Evolutionary conservation across 2,888 invertebrate genomes (phyloP).

Genomic region (Nomada lathburiana): DNA sequence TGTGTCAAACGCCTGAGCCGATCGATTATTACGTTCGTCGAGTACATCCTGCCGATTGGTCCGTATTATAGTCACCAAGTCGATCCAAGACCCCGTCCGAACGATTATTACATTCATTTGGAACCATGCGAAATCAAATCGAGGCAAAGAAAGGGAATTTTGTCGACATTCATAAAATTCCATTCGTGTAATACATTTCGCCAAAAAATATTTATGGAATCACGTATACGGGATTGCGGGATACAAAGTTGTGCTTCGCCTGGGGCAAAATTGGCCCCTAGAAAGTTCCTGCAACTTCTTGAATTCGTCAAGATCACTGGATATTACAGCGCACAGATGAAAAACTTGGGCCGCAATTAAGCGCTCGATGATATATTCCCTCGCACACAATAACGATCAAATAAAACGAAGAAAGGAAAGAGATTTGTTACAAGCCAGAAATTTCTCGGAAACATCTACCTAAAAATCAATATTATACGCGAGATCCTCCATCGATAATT

Average conservation of each 20-base stretch:
- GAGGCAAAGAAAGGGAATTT: neutral
- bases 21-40: slow-evolving; percentile 51
- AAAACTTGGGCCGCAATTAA: slow-evolving; percentile 21
- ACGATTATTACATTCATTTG: neutral
- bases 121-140: neutral
- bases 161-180: no score
- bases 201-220: neutral
- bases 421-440: no score
- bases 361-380: neutral
- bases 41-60: slow-evolving; percentile 44
- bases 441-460: neutral
- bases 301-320: slow-evolving; percentile 29
- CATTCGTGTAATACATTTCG: no score
- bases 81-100: slow-evolving; percentile 3
- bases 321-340: neutral
- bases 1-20: slow-evolving; percentile 54
- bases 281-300: neutral
- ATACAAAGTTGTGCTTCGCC: neutral
- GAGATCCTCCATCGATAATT: no score
- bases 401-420: no score
- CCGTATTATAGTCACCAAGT: slow-evolving; percentile 34
- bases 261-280: neutral
- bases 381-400: no score
- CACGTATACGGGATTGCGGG: no score
- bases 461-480: neutral